These are phyloP conservation scores for Pelodiscus sinensis DNA, from an alignment of 2,113 vertebrate genomes.

Conservation along the genomic window DNA sequence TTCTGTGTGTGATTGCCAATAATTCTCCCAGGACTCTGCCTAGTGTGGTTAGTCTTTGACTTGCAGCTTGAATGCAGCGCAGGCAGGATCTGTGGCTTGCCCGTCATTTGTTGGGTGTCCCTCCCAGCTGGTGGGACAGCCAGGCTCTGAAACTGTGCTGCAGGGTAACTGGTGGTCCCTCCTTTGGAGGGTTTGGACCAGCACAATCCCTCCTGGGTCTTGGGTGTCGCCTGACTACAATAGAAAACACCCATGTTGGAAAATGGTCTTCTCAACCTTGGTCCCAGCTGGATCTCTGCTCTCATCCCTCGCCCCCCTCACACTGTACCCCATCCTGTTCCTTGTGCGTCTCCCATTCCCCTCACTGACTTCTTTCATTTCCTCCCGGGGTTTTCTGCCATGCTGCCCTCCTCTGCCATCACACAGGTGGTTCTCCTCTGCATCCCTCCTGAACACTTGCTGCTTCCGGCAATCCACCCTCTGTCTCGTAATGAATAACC, in stretches of 20 bases:
- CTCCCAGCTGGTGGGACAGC: not conserved
- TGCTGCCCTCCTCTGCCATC: too few relatives aligned
- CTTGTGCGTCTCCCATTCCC: not conserved
- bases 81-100: not conserved
- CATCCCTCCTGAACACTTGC: too few relatives aligned
- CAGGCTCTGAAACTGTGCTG: too few relatives aligned
- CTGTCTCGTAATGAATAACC: not conserved
- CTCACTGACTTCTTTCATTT: not conserved
- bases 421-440: too few relatives aligned
- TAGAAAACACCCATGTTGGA: not conserved
- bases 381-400: not conserved
- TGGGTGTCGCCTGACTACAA: too few relatives aligned
- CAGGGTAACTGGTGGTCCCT: not conserved
- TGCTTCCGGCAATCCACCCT: not conserved
- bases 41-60: not conserved
- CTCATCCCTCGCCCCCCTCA: not conserved
- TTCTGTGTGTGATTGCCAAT: not conserved
- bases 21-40: not conserved
- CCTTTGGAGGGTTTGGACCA: too few relatives aligned
- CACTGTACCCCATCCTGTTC: not conserved
- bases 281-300: not conserved
- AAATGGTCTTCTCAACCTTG: not conserved
- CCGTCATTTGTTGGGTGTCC: too few relatives aligned
- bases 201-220: too few relatives aligned
- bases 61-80: not conserved